These are phyloP conservation scores for Palythoa caribaeorum DNA, from an alignment of 92 coral and sea anemone species.

Conservation along the genomic window DNA sequence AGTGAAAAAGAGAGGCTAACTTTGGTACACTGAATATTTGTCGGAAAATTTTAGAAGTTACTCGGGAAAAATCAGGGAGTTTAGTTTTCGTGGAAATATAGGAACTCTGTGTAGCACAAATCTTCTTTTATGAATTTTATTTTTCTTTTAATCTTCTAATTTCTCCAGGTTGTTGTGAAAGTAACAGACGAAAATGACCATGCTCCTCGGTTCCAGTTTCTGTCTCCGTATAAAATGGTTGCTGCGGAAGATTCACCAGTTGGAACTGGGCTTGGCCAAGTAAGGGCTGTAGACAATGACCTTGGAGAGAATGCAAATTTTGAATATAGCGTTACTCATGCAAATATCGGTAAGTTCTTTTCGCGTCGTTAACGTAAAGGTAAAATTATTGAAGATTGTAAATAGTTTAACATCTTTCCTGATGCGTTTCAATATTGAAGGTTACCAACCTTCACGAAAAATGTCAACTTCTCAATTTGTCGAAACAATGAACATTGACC, in stretches of 20 bases:
- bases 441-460: too few relatives aligned
- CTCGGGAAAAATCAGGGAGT: too few relatives aligned
- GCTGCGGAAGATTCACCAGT: conserved; percentile 73
- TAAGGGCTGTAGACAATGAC: conserved; percentile 80
- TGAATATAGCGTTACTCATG: conserved; percentile 87
- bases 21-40: too few relatives aligned
- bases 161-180: conserved; percentile 79
- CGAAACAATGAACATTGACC: too few relatives aligned
- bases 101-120: neutral
- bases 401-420: too few relatives aligned
- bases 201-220: conserved; percentile 93
- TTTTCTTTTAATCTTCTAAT: neutral
- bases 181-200: conserved; percentile 87
- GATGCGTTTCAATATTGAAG: too few relatives aligned
- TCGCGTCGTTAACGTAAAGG: neutral
- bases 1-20: too few relatives aligned
- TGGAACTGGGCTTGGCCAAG: conserved; percentile 83
- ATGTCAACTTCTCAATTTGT: too few relatives aligned
- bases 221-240: conserved; percentile 91
- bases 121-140: neutral
- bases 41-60: too few relatives aligned
- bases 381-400: too few relatives aligned
- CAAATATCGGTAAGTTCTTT: conserved; percentile 81
- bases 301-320: conserved; percentile 80
- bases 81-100: too few relatives aligned